Percentiles rank a stretch among this genome's conserved stretches.
phyloP scores from a whole-genome alignment of 2,113 vertebrate species.

The Pachypanchax playfairii region DNA sequence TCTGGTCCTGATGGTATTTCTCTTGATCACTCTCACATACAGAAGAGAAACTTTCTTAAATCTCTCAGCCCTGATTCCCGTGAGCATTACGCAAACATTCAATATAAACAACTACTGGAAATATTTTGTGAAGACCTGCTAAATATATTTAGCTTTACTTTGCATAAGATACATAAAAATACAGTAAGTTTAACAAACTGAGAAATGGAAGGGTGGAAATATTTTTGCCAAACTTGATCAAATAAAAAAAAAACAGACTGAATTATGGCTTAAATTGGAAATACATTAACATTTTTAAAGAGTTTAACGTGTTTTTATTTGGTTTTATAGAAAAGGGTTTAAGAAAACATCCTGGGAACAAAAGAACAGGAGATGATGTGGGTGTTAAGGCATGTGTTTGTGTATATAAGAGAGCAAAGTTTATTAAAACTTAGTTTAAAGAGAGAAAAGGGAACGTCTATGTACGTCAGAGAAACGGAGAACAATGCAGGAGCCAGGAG shows the following conservation, averaged over 20 bases:
- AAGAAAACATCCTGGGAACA: constrained; percentile 65
- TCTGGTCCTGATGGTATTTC: constrained; percentile 53
- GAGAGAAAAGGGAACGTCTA: constrained; percentile 55
- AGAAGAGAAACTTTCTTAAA: constrained; percentile 40
- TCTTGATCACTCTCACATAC: constrained; percentile 33
- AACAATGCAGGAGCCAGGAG: constrained; percentile 71
- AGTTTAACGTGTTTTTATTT: not conserved
- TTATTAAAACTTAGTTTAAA: constrained; percentile 57
- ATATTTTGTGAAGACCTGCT: no score
- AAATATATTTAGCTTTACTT: no score
- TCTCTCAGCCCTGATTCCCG: constrained; percentile 43
- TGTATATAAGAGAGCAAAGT: constrained; percentile 43
- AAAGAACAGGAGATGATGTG: constrained; percentile 53
- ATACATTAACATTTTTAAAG: not conserved
- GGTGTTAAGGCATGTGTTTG: constrained; percentile 36
- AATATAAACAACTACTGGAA: not conserved
- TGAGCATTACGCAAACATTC: constrained; percentile 16
- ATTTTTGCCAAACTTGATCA: no score
- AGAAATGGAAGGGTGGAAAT: not conserved
- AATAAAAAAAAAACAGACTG: not conserved
- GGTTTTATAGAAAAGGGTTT: constrained; percentile 10
- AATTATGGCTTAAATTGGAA: not conserved
- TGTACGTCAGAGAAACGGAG: constrained; percentile 65
- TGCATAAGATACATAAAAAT: no score
- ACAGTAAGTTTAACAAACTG: no score